Evolutionary conservation across 2,888 invertebrate genomes (phyloP), one percentile per base, ranked within the genome.

Genomic region (Heteromyza rotundicornis): DNA sequence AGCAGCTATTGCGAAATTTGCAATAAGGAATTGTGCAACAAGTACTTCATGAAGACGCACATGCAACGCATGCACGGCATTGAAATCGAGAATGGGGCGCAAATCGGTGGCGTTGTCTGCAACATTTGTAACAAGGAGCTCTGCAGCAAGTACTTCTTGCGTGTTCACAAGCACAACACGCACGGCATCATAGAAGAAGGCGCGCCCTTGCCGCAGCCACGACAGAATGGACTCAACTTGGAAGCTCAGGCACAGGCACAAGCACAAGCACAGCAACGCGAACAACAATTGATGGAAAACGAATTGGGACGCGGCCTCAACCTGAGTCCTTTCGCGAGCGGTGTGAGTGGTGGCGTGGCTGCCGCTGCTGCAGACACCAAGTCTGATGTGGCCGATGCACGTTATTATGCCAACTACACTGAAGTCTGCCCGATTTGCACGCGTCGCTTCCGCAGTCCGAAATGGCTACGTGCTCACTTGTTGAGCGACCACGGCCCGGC

Each of bases 41-140:
- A 99, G 84, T 99, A 99, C 82, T 99, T 99, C 84, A 95, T 99
- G 92, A 96, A 98, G 82, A 98, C 98, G 1, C 99, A 99, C 85
- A 98, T 98, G 95, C 92, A 96, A 80, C 91, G 97, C 80, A 98
- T 99, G 95, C 99, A 96, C 83, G 95, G 95, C 50, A 96, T 96
- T 74, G 94, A 95, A 80, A 91, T 96, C 55, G 95, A 95, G 83
- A 94, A 94, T 77, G 95, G 94, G 19, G 92, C 95, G 35, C 94
- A 94, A 81, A 92, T 95, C 40, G 95, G 95, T 5, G 96, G 96
- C 20, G 96, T 95, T 7, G 92, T 96, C 52, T 97, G 97, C 84
- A 96, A 97, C 83, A 95, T 99, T 70, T 99, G 99, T 84, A 95
- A 97, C 85, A 97, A 97, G 83, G 97, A 98, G 84, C 86, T 99